Conservation (phyloP, 1,140 invertebrate genomes). For the Pectinophora gossypiella region DNA sequence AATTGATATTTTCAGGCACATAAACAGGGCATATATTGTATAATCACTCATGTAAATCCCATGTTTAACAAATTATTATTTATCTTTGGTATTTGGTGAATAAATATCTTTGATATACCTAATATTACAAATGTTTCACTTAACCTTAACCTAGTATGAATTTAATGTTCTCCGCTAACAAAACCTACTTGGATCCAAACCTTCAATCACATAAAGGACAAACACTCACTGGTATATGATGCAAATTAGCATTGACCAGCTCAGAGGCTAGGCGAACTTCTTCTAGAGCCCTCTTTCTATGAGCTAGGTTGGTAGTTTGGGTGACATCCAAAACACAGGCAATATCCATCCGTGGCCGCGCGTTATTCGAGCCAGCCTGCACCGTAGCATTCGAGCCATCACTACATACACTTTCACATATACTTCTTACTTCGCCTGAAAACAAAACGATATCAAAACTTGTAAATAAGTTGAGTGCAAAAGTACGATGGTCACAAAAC, state of each 20-base stretch:
- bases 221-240: slow-evolving; percentile 86
- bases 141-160: too few relatives aligned
- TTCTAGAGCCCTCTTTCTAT: slow-evolving; percentile 88
- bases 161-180: too few relatives aligned
- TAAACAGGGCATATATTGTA: too few relatives aligned
- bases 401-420: slow-evolving; percentile 84
- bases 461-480: too few relatives aligned
- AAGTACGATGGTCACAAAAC: too few relatives aligned
- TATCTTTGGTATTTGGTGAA: too few relatives aligned
- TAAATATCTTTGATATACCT: too few relatives aligned
- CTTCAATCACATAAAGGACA: too few relatives aligned
- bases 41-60: slow-evolving; percentile 48
- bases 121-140: too few relatives aligned
- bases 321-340: slow-evolving; percentile 92
- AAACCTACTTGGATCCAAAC: too few relatives aligned
- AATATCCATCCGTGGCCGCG: slow-evolving; percentile 88
- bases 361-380: slow-evolving; percentile 65
- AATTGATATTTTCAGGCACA: too few relatives aligned
- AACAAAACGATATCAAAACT: slow-evolving; percentile 11
- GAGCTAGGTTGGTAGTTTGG: slow-evolving; percentile 80
- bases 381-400: slow-evolving; percentile 82
- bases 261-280: slow-evolving; percentile 89
- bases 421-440: slow-evolving; percentile 77
- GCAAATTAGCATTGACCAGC: slow-evolving; percentile 86
- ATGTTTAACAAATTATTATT: too few relatives aligned